Evolutionary conservation across 1,140 invertebrate genomes (phyloP), one percentile per base, ranked within the genome.

Genomic region (Drosophila albomicans): DNA sequence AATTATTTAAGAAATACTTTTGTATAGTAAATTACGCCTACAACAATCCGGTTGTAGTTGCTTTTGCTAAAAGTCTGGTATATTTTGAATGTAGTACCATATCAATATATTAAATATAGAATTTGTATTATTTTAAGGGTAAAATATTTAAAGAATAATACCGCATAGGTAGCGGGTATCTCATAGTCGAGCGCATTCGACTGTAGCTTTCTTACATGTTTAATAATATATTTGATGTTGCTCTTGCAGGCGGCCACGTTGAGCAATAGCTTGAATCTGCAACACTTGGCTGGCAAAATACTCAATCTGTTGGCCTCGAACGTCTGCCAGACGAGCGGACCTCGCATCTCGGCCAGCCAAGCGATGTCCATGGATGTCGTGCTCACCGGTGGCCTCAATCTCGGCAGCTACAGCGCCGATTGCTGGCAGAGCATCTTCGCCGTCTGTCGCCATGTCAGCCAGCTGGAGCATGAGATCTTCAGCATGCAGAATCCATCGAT

Each of bases 371-470:
- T 99, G 93, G 97, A 99, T 93, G 96, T 98, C 16, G 94, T 81
- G 3, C 86, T 95, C 11, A 94, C 94, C 85, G 95, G 95, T 79
- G 97, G 97, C 25, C 93, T 99, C 32, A 98, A 98, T 91, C 94
- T 99, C 32, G 98, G 97, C 3, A 98, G 97, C 70, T 97, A 98
- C 87, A 96, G 97, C 28, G 95, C 96, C 43, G 97, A 98, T 70
- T 98, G 97, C 87, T 99, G 98, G 98, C 96, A 96, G 38, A 97
- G 98, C 92, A 96, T 99, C 65, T 98, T 99, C 91, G 96, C 96
- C 92, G 98, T 95, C 6, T 98, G 97, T 86, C 94, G 97, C n/a
- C 97, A 98, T 89, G 96, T 98, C 28, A 96, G 96, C n/a, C 96
- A 96, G 79, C 92, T 98, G 78, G 98, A 98, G 87, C 97, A 98